Evolutionary conservation across 2,888 invertebrate genomes (phyloP), one percentile per base, ranked within the genome.

Genomic region (Spilosoma lubricipeda): DNA sequence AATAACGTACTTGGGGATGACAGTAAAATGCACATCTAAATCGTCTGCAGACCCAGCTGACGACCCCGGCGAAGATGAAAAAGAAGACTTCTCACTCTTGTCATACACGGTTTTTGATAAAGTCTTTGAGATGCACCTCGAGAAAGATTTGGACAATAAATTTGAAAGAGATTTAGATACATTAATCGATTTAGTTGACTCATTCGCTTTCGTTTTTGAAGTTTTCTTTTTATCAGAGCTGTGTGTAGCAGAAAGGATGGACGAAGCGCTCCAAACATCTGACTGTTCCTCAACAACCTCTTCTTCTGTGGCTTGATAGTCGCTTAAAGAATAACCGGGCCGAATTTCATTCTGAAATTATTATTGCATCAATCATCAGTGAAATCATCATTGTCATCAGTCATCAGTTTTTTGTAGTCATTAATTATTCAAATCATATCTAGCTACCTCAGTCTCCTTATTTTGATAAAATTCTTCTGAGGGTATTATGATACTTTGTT

Each of bases 381-480:
- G 7, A 48, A 5, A 18, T 7, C 2, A 48, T 48, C 48, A 48
- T 20, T 20, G 18, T 20, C 20, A 5, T 20, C n/a, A n/a, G n/a
- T n/a, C 20, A 18, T 48, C 5, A 48, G 7, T 2, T 20, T 48
- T 48, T 20, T 20, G 20, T 18, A 48, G 20, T 48, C 20, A 4
- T 15, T 7, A 15, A 11, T 45, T 15, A 45, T 45, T 11, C 11
- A 11, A 5, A 11, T 39, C 11, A 39, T 30, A 9, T n/a, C 18
- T 39, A 15, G 72, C 71, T 77, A 77, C 75, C 75, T 78, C 23
- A 71, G 36, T 45, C 75, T 80, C 15, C 63, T 70, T 66, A 11
- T 42, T 36, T 13, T 63, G 15, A 79, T 91, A 93, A 76, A 84
- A 93, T 2, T 87, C 48, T n/a, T 90, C 91, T 0, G 95, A 95